Base-by-base conservation (phyloP, 1,140 invertebrate species). In the Lasioglossum baleicum region DNA sequence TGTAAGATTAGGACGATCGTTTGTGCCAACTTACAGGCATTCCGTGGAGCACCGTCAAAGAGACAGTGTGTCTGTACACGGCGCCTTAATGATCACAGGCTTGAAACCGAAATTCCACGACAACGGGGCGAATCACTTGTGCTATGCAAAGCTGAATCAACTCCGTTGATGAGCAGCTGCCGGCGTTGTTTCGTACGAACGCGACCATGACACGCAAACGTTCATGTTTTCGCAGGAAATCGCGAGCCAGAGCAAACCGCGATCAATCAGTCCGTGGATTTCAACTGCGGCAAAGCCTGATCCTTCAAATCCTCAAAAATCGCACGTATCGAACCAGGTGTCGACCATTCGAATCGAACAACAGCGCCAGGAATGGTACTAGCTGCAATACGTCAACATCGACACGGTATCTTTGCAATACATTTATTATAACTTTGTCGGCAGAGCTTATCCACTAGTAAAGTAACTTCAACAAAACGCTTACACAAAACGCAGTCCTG, bases 1-100 rank as follows among this genome's bases (percentile, higher is more conserved):
- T 48, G 69, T 73, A 79, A 79, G 76, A 79, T 79, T 79, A 79
- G 76, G 76, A 79, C 76, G 76, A 79, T 79, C 76, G 76, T 79
- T 79, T 79, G 76, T 79, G 17, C 76, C 61, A 60, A 64, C 76
- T 79, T 79, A 35, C 48, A 65, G 61, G 70, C 64, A 71, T 73
- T 31, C 58, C 70, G 60, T 22, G 40, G 70, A 44, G 48, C 70
- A 65, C 35, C 75, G 42, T 77, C 76, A 79, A 79, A 79, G 76
- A 79, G 44, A 64, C 22, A 26, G 13, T 17, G 13, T 17, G 66
- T 40, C 42, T 51, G 42, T 42, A 26, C 31, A 17, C 4, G 65
- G 51, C 40, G 60, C 69, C 48, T 51, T 79, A 79, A 79, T 79
- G 76, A 79, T 79, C 76, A 73, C 76, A 73, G 76, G 51, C 69